Conservation (phyloP, 2,888 invertebrate genomes). For the Idaea biselata region DNA sequence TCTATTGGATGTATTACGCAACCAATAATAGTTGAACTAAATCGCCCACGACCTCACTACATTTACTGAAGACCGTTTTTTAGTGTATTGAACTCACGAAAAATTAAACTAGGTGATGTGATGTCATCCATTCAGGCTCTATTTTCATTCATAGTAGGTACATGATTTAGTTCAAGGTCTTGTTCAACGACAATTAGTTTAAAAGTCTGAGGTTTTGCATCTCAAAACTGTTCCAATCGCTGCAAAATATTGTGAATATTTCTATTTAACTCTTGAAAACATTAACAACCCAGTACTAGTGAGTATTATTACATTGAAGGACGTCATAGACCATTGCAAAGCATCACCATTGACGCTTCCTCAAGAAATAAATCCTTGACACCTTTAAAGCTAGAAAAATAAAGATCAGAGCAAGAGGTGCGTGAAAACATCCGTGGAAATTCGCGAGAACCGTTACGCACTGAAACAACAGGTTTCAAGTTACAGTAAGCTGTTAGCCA, state of each 20-base stretch:
- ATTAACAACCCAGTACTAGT: neutral
- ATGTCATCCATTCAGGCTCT: constrained; percentile 37
- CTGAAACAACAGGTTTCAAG: neutral
- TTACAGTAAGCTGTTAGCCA: neutral
- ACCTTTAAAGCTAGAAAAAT: neutral
- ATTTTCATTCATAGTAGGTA: constrained; percentile 28
- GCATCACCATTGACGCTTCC: neutral
- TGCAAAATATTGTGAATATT: too few species aligned
- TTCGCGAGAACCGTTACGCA: neutral
- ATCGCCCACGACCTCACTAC: constrained; percentile 26
- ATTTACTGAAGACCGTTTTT: constrained; percentile 25
- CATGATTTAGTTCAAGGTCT: constrained; percentile 21
- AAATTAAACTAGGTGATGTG: constrained; percentile 23
- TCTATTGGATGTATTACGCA: constrained; percentile 24
- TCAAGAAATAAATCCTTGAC: neutral
- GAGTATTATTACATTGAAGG: neutral
- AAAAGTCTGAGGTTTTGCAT: neutral
- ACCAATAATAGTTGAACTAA: constrained; percentile 19
- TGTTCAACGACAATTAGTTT: neutral
- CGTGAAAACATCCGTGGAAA: neutral
- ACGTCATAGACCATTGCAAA: neutral
- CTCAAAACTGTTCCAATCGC: neutral
- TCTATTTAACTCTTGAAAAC: too few species aligned
- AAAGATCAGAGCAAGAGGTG: neutral
- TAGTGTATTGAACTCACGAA: constrained; percentile 31